These are phyloP conservation scores for Drosophila saltans DNA, from an alignment of 1,140 invertebrate species.

Conservation along the genomic window DNA sequence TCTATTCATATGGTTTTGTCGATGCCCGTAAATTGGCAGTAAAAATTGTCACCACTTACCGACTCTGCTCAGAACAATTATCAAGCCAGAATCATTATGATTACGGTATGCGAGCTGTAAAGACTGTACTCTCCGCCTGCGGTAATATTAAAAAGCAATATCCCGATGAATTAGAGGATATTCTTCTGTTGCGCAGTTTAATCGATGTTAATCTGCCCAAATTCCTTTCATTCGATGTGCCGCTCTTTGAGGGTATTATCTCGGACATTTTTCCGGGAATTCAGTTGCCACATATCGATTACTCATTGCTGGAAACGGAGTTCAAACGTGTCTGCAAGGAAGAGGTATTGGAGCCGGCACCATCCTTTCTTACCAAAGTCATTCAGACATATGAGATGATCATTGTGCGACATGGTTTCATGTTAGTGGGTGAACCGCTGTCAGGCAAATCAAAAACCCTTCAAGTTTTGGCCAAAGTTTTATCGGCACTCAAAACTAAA, in stretches of 20 bases:
- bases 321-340: slow-evolving; percentile 84
- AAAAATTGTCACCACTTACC: slow-evolving; percentile 95
- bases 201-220: slow-evolving; percentile 97
- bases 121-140: slow-evolving; percentile 92
- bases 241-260: slow-evolving; percentile 95
- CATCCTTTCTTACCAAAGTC: slow-evolving; percentile 89
- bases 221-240: slow-evolving; percentile 94
- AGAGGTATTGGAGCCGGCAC: slow-evolving; percentile 89
- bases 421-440: slow-evolving; percentile 91
- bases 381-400: slow-evolving; percentile 92
- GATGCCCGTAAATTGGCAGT: slow-evolving; percentile 91
- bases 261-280: slow-evolving; percentile 95
- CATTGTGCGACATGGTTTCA: slow-evolving; percentile 93
- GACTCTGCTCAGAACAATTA: slow-evolving; percentile 94
- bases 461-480: slow-evolving; percentile 88
- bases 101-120: slow-evolving; percentile 94
- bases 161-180: slow-evolving; percentile 91
- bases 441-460: slow-evolving; percentile 88
- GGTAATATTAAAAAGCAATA: slow-evolving; percentile 93
- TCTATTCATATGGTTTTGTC: slow-evolving; percentile 95
- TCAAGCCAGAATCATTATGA: slow-evolving; percentile 95
- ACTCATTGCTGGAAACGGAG: slow-evolving; percentile 86
- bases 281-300: slow-evolving; percentile 89
- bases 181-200: slow-evolving; percentile 91
- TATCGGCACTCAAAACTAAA: slow-evolving; percentile 88